Conservation (phyloP, 2,797 vertebrate genomes). For the Galago senegalensis region DNA sequence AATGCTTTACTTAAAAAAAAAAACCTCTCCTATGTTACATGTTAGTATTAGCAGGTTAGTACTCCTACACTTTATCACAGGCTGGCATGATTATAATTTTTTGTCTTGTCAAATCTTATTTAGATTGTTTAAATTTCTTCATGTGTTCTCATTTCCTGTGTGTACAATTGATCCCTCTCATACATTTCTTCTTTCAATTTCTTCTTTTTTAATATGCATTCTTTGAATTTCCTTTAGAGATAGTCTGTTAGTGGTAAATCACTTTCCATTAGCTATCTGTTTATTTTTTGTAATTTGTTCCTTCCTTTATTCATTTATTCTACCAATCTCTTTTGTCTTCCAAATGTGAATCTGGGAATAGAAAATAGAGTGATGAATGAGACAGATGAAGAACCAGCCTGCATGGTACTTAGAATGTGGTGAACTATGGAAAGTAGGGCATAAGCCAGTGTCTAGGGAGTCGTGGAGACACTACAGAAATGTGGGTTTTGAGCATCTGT, state of each 20-base stretch:
- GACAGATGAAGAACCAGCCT: neutral
- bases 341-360: neutral
- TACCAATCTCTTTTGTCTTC: neutral
- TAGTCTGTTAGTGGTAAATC: neutral
- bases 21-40: neutral
- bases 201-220: neutral
- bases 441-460: neutral
- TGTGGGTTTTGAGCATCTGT: neutral
- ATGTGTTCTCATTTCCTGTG: neutral
- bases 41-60: neutral
- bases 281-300: neutral
- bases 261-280: neutral
- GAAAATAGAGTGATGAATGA: neutral
- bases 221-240: constrained; percentile 5
- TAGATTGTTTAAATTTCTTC: neutral
- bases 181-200: neutral
- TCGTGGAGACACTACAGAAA: neutral
- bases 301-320: neutral
- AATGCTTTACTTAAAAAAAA: neutral
- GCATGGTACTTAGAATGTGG: neutral
- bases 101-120: neutral
- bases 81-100: neutral
- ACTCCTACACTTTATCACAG: neutral
- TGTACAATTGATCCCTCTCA: neutral
- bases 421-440: neutral